A percentile compares a stretch with the other conserved stretches of the same genome.
Evolutionary conservation across 92 coral and sea anemone genomes (phyloP).

Genomic region (Ricordea florida): DNA sequence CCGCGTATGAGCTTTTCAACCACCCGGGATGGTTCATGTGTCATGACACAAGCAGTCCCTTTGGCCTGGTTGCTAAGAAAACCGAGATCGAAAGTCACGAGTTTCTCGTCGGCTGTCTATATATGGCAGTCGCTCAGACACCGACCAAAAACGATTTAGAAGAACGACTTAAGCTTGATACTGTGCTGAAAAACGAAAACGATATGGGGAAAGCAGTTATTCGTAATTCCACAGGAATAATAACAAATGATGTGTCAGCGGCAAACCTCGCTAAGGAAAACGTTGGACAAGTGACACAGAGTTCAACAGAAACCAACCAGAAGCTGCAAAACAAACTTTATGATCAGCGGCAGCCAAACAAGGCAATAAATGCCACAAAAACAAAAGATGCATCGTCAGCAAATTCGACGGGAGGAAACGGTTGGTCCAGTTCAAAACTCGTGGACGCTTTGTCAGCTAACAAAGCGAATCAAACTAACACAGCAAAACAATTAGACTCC

Average conservation of each 20-base stretch:
- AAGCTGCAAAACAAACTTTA: too few species aligned
- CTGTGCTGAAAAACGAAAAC: not conserved
- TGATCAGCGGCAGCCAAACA: not conserved
- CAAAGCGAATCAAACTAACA: not conserved
- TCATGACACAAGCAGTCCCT: slow-evolving; percentile 66
- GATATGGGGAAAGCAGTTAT: not conserved
- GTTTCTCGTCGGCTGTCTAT: slow-evolving; percentile 80
- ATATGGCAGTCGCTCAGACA: slow-evolving; percentile 42
- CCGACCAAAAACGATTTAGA: not conserved
- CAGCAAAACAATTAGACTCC: not conserved
- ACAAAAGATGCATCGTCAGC: not conserved
- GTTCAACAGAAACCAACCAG: not conserved
- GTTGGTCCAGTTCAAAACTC: not conserved
- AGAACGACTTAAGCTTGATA: not conserved
- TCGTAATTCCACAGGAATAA: slow-evolving; percentile 11
- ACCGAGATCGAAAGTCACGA: slow-evolving; percentile 73
- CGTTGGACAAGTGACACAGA: not conserved
- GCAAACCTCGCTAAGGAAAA: not conserved
- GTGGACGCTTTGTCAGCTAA: not conserved
- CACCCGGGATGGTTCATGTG: slow-evolving; percentile 94
- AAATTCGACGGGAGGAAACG: not conserved
- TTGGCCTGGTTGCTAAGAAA: slow-evolving; percentile 67
- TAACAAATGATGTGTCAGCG: slow-evolving; percentile 20
- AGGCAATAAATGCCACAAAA: not conserved
- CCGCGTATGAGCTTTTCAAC: slow-evolving; percentile 79